These are phyloP conservation scores for Agrochola litura DNA, from an alignment of 2,888 invertebrate species.

Conservation along the genomic window DNA sequence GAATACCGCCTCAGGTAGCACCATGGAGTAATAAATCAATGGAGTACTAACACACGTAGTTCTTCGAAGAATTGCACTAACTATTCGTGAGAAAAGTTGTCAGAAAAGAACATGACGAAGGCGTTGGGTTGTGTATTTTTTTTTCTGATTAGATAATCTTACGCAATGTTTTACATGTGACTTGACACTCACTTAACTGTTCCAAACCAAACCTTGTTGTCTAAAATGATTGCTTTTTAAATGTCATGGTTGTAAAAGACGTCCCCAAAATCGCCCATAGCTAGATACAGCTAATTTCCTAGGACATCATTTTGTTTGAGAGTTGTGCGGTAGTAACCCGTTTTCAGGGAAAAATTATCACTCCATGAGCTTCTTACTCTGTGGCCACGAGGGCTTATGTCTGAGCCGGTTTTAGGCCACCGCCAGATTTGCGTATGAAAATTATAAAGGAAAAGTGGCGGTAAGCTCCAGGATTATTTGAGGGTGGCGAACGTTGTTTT, in stretches of 20 bases:
- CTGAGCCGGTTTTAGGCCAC: conserved; percentile 64
- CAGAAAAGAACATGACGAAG: background rate
- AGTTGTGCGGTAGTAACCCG: background rate
- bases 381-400: conserved; percentile 43
- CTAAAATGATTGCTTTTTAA: background rate
- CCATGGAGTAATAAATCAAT: background rate
- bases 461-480: conserved; percentile 59
- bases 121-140: background rate
- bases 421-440: conserved; percentile 65
- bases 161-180: too few relatives aligned
- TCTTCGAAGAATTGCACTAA: background rate
- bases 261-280: too few relatives aligned
- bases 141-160: too few relatives aligned
- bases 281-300: too few relatives aligned
- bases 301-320: background rate
- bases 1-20: conserved; percentile 53
- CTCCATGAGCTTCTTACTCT: conserved; percentile 23
- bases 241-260: background rate
- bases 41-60: conserved; percentile 2
- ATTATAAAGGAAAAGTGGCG: conserved; percentile 65
- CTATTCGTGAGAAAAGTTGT: background rate
- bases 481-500: conserved; percentile 38
- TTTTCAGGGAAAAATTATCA: background rate
- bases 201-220: too few relatives aligned
- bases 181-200: too few relatives aligned